phyloP scores from a whole-genome alignment of 2,113 vertebrate genomes.

The Romanogobio albipinnatus region DNA sequence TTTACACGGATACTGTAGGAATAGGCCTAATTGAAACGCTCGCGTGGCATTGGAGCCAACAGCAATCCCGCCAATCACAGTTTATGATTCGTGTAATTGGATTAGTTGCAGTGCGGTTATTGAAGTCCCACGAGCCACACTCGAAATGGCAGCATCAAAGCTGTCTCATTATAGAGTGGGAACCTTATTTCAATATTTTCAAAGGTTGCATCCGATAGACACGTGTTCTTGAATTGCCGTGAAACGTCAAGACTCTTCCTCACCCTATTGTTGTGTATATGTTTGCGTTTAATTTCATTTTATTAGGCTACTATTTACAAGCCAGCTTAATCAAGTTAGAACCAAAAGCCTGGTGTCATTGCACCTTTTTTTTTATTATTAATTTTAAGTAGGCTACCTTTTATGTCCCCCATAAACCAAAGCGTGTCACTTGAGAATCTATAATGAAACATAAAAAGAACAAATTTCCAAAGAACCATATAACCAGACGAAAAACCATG shows the following conservation, averaged over 20 bases:
- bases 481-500: not conserved
- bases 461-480: not conserved
- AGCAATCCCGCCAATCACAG: slow-evolving; percentile 49
- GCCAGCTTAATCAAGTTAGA: not conserved
- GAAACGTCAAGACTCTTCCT: not conserved
- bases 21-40: slow-evolving; percentile 49
- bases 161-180: slow-evolving; percentile 33
- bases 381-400: not conserved
- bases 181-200: slow-evolving; percentile 50
- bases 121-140: slow-evolving; percentile 48
- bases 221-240: slow-evolving; percentile 30
- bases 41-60: slow-evolving; percentile 36
- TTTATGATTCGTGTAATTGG: slow-evolving; percentile 57
- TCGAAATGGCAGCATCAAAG: slow-evolving; percentile 47
- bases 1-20: slow-evolving; percentile 15
- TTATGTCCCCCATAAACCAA: too few relatives aligned
- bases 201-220: slow-evolving; percentile 41
- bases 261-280: not conserved
- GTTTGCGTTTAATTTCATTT: not conserved
- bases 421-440: not conserved
- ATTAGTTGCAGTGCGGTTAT: slow-evolving; percentile 53
- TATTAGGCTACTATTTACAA: not conserved
- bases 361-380: too few relatives aligned
- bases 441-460: not conserved
- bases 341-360: not conserved